These are phyloP conservation scores for Simalia tracyae DNA, from an alignment of 2,797 vertebrate species.

Conservation along the genomic window DNA sequence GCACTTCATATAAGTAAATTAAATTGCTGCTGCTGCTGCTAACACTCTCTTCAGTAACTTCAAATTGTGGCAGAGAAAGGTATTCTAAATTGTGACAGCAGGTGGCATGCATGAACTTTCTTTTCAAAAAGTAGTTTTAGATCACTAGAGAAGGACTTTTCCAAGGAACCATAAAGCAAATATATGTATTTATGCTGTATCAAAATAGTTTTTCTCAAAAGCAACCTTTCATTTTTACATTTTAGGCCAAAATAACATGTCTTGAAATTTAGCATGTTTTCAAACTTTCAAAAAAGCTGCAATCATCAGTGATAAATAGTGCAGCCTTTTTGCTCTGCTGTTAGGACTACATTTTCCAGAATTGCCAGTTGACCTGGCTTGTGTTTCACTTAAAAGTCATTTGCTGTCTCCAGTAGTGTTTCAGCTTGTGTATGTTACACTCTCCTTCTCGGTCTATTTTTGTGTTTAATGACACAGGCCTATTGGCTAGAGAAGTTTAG, in stretches of 20 bases:
- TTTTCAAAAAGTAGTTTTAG: constrained; percentile 13
- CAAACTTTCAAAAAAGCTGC: background rate
- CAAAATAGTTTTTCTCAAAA: background rate
- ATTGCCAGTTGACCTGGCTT: background rate
- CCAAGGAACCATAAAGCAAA: background rate
- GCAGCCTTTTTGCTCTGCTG: background rate
- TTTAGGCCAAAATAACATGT: background rate
- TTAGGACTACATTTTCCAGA: background rate
- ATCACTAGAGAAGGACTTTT: background rate
- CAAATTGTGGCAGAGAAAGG: background rate
- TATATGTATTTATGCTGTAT: background rate
- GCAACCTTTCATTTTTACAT: background rate
- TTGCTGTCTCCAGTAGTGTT: background rate
- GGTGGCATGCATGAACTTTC: constrained; percentile 68
- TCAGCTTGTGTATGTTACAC: background rate
- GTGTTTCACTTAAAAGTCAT: background rate
- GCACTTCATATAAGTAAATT: background rate
- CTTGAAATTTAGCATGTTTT: background rate
- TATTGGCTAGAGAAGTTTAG: background rate
- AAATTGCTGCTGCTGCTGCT: background rate
- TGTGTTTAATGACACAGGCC: background rate
- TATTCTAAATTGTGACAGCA: constrained; percentile 52
- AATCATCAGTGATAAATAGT: background rate
- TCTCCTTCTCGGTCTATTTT: too few relatives aligned
- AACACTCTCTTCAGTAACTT: background rate